Percentiles rank a stretch among this genome's conserved stretches.
Evolutionary conservation across 2,888 invertebrate genomes (phyloP).

Genomic region (Amblyjoppa proteus): DNA sequence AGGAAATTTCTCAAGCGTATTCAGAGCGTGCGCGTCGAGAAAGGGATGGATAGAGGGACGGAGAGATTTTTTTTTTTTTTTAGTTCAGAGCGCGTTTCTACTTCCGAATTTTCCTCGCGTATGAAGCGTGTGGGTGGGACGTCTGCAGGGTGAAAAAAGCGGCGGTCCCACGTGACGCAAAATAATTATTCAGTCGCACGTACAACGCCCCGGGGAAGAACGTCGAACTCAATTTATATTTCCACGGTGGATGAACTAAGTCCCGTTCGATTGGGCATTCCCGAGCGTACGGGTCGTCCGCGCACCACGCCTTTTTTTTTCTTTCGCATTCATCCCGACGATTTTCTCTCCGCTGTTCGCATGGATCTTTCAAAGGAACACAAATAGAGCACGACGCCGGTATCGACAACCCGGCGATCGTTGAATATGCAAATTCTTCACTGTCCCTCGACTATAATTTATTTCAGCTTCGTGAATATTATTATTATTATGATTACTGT

Average conservation of each 20-base stretch:
- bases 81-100: slow-evolving; percentile 1
- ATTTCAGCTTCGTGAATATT: too few relatives aligned
- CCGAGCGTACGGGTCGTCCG: neutral
- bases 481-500: too few relatives aligned
- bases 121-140: neutral
- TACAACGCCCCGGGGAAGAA: slow-evolving; percentile 37
- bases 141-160: neutral
- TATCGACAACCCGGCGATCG: too few relatives aligned
- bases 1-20: neutral
- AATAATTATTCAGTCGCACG: slow-evolving; percentile 47
- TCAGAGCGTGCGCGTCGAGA: neutral
- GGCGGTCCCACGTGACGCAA: neutral
- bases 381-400: too few relatives aligned
- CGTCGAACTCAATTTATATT: slow-evolving; percentile 47
- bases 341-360: neutral
- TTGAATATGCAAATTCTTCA: too few relatives aligned
- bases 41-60: neutral
- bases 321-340: neutral
- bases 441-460: too few relatives aligned
- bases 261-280: neutral
- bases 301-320: neutral
- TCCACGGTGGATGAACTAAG: slow-evolving; percentile 41
- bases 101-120: slow-evolving; percentile 32
- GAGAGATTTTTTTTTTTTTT: neutral
- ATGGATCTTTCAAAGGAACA: too few relatives aligned